Percentiles rank a stretch among this genome's conserved stretches.
Conservation (phyloP, 2,113 vertebrate species). For the Tragelaphus buxtoni region DNA sequence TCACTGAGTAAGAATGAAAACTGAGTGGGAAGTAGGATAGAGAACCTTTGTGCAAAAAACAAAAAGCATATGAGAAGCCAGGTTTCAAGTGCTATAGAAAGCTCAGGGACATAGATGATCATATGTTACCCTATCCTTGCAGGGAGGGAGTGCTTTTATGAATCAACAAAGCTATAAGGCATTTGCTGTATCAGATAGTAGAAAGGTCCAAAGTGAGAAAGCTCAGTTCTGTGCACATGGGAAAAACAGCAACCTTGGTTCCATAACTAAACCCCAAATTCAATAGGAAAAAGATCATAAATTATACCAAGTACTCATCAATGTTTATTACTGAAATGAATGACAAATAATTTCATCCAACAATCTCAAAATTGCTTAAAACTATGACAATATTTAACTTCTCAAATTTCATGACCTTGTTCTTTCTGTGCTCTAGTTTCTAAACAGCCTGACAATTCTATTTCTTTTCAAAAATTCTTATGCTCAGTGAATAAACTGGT, state of each 20-base stretch:
- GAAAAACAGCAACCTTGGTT: neutral
- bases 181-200: neutral
- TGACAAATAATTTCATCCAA: constrained; percentile 39
- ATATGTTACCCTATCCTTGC: neutral
- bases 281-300: neutral
- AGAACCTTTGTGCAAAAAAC: neutral
- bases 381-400: neutral
- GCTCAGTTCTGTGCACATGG: neutral
- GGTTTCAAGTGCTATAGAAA: neutral
- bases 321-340: constrained; percentile 49
- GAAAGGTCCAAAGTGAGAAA: neutral
- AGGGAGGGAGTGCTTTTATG: neutral
- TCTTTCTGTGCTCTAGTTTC: neutral
- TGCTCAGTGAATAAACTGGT: neutral
- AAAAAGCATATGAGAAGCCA: neutral
- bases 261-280: neutral
- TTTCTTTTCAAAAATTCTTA: neutral
- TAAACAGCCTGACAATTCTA: constrained; percentile 8
- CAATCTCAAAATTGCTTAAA: constrained; percentile 2
- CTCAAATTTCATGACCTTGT: constrained; percentile 35
- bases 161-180: neutral
- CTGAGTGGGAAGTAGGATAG: neutral
- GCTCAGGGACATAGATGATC: neutral
- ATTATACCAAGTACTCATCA: constrained; percentile 12
- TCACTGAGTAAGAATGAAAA: neutral